Base-by-base conservation (phyloP, 2,113 vertebrate species). In the Chascanopsetta lugubris region DNA sequence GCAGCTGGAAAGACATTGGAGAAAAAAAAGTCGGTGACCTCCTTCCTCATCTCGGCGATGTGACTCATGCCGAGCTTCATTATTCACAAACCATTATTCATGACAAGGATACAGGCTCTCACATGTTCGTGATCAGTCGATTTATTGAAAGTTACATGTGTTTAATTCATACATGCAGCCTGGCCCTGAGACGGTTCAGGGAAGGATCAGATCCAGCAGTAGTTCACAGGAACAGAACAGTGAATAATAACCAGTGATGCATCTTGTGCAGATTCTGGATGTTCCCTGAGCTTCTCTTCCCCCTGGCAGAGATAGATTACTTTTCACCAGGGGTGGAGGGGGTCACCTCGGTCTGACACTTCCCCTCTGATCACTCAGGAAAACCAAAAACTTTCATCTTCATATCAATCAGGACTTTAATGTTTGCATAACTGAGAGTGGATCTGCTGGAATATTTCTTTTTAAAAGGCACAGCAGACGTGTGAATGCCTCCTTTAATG, bases 71-170 rank as follows among this genome's bases (percentile, higher is more conserved):
- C 43, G 15, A 57, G 21, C 18, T 45, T 57, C n/a, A n/a, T n/a
- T n/a, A n/a, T n/a, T 56, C 26, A 47, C 2, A 8, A 29, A 22
- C 43, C 22, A 38, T 43, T 5, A 22, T 25, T 18, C 29, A 34
- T 6, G 30, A 61, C 12, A 77, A 83, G 74, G 3, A 60, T 6
- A 15, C 54, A 62, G 66, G 60, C 21, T 47, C 36, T 13, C 15
- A 1, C 34, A 3, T 49, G 17, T 24, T 69, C 18, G 22, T 47
- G 10, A 61, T 63, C 21, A 5, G 34, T 53, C 21, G 1, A 8
- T 83, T 82, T 83, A 81, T 81, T 85, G 38, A 68, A 46, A 21
- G 1, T 50, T 22, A 64, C 36, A 66, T 27, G 12, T 20, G 15
- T 34, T n/a, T n/a, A 20, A 45, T 25, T 62, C 15, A 58, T 25